phyloP scores from a whole-genome alignment of 2,113 vertebrate genomes.

The Peromyscus californicus region DNA sequence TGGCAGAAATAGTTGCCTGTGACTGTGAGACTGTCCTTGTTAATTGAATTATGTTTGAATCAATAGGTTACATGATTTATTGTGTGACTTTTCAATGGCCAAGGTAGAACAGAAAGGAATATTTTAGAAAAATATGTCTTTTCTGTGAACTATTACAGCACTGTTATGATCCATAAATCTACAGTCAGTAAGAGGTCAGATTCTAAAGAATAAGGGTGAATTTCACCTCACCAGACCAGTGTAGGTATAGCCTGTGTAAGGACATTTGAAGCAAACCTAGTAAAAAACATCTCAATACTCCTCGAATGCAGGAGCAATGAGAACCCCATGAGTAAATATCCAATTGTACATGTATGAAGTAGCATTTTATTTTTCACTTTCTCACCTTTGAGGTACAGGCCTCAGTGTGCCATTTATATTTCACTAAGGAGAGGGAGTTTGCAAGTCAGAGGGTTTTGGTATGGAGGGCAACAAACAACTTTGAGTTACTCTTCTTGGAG shows the following conservation, averaged over 20 bases:
- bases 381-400: rapidly evolving
- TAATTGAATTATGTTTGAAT: not conserved
- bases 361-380: not conserved
- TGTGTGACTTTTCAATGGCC: not conserved
- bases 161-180: not conserved
- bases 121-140: not conserved
- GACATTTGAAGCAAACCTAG: not conserved
- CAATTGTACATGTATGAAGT: not conserved
- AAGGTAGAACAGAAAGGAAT: not conserved
- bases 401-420: not conserved
- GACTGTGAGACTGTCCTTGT: not conserved
- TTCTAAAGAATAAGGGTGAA: not conserved
- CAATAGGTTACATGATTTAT: not conserved
- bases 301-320: not conserved
- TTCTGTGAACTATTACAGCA: not conserved
- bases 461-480: not conserved
- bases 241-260: not conserved
- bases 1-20: not conserved
- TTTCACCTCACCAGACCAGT: not conserved
- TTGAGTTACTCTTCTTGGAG: not conserved
- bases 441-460: not conserved
- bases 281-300: not conserved
- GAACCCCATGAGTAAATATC: not conserved
- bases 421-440: not conserved
- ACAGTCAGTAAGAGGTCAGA: not conserved